Evolutionary conservation across 2,113 vertebrate genomes (phyloP).

Genomic region (Onychostoma macrolepis): DNA sequence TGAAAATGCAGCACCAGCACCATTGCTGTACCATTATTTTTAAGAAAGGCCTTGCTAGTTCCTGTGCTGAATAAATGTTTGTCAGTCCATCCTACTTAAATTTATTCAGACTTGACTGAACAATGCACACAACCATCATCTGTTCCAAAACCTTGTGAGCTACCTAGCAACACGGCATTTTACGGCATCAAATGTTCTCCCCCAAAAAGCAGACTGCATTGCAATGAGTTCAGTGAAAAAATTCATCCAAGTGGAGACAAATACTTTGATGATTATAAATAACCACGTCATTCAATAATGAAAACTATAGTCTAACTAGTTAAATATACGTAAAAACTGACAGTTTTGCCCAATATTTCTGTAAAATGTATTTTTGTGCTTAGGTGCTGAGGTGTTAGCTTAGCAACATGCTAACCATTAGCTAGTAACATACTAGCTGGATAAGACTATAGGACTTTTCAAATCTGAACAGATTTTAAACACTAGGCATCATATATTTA

Average conservation of each 20-base stretch:
- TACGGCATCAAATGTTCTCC: neutral
- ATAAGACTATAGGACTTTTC: neutral
- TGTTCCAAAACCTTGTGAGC: conserved; percentile 17
- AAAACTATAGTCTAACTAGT: neutral
- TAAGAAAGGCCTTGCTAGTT: conserved; percentile 4
- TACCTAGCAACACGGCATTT: neutral
- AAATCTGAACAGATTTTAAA: neutral
- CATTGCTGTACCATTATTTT: neutral
- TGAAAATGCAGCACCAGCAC: conserved; percentile 1
- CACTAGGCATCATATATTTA: neutral
- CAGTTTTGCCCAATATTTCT: neutral
- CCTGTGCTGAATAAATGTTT: neutral
- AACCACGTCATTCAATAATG: neutral
- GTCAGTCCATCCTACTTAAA: neutral
- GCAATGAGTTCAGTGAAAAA: neutral
- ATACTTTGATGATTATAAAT: neutral
- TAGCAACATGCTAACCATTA: neutral
- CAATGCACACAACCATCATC: neutral
- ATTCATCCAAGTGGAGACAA: neutral
- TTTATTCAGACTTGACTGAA: neutral
- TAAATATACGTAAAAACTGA: neutral
- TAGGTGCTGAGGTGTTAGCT: neutral
- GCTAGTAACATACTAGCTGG: too few relatives aligned
- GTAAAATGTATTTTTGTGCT: neutral
- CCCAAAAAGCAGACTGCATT: neutral